phyloP scores from a whole-genome alignment of 2,888 invertebrate genomes.

The Caenorhabditis panamensis region DNA sequence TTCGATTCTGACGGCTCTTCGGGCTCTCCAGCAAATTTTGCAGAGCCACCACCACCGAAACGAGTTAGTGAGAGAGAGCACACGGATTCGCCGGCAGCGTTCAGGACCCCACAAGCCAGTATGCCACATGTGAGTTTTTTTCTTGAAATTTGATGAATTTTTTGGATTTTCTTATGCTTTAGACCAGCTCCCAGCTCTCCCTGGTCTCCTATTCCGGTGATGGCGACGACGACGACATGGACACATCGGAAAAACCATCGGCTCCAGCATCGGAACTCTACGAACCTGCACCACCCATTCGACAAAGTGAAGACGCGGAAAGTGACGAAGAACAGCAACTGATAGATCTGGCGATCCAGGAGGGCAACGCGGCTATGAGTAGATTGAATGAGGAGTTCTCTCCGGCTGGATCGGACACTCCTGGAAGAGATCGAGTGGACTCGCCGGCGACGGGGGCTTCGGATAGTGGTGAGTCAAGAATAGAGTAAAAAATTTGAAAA shows the following conservation, averaged over 20 bases:
- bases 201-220: conserved; percentile 61
- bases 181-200: conserved; percentile 58
- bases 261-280: conserved; percentile 38
- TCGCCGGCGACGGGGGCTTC: conserved; percentile 1
- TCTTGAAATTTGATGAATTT: background rate
- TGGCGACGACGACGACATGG: conserved; percentile 53
- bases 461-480: background rate
- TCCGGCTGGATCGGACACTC: conserved; percentile 22
- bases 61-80: conserved; percentile 28
- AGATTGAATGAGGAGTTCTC: conserved; percentile 23
- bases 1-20: conserved; percentile 34
- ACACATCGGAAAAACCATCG: background rate
- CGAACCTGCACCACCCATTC: conserved; percentile 63
- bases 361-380: conserved; percentile 40
- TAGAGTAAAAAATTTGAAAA: background rate
- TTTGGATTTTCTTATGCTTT: background rate
- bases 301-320: conserved; percentile 55
- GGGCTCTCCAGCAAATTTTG: conserved; percentile 15
- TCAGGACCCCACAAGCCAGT: conserved; percentile 50
- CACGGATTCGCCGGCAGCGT: conserved; percentile 55
- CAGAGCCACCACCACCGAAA: conserved; percentile 67
- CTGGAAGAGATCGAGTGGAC: conserved; percentile 19
- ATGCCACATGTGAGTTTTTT: conserved; percentile 59
- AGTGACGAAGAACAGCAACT: conserved; percentile 64
- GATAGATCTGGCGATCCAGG: conserved; percentile 59